These are phyloP conservation scores for Machimus atricapillus DNA, from an alignment of 2,888 invertebrate species.

Conservation along the genomic window DNA sequence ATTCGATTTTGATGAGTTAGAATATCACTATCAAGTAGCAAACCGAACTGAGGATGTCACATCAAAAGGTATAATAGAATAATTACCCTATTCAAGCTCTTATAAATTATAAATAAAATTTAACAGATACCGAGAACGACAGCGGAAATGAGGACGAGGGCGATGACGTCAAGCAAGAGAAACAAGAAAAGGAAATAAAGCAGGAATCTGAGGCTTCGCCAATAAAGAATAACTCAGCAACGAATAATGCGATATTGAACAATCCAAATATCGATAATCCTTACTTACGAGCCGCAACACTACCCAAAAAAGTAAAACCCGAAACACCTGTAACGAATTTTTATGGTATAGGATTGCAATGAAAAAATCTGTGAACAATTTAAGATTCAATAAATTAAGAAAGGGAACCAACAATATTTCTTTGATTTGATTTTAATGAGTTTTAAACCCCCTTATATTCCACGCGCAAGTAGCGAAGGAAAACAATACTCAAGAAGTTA, in stretches of 20 bases:
- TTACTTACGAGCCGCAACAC: constrained; percentile 67
- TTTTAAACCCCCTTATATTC: too few species aligned
- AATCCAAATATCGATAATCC: constrained; percentile 76
- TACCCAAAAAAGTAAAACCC: constrained; percentile 58
- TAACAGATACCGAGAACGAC: constrained; percentile 56
- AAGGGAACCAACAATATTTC: neutral
- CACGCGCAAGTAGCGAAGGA: too few species aligned
- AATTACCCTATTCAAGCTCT: neutral
- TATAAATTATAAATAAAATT: neutral
- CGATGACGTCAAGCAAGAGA: constrained; percentile 57
- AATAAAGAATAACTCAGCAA: constrained; percentile 62
- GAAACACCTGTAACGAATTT: constrained; percentile 15
- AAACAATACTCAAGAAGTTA: too few species aligned
- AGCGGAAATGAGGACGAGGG: constrained; percentile 62
- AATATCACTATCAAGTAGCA: constrained; percentile 74
- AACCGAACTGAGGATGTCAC: constrained; percentile 71
- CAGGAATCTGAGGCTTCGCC: constrained; percentile 53
- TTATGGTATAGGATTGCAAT: neutral
- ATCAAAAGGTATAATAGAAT: constrained; percentile 61
- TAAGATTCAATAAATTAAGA: neutral
- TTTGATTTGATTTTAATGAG: neutral
- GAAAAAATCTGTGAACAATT: neutral
- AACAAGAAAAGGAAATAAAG: constrained; percentile 58
- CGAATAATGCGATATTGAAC: constrained; percentile 61
- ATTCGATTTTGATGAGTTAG: constrained; percentile 87